Evolutionary conservation across 1,140 invertebrate species (phyloP).

Genomic region (Papilio helenus): DNA sequence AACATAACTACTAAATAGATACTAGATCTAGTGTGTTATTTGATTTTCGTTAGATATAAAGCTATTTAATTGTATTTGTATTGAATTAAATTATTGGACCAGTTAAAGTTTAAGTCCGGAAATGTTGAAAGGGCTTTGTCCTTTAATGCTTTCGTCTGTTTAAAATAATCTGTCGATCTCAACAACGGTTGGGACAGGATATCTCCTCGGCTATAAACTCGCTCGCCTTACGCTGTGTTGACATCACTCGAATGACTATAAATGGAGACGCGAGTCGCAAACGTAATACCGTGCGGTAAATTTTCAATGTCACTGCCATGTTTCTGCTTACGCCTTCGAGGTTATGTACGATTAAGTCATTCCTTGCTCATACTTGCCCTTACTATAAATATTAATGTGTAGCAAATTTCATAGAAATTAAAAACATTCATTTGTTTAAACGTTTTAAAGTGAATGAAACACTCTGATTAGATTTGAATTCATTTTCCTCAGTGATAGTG

Average conservation of each 20-base stretch:
- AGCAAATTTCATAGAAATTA: neutral
- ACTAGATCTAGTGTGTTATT: too few relatives aligned
- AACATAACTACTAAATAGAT: neutral
- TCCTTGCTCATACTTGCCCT: slow-evolving; percentile 12
- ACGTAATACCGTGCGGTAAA: slow-evolving; percentile 28
- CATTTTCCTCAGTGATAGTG: neutral
- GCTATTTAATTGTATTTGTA: neutral
- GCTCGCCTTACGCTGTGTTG: slow-evolving; percentile 18
- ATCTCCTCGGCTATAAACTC: neutral
- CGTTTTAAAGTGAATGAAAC: neutral
- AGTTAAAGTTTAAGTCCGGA: neutral
- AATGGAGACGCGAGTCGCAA: slow-evolving; percentile 17
- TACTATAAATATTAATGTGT: neutral
- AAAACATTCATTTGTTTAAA: neutral
- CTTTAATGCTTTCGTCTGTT: neutral
- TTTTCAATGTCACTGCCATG: slow-evolving; percentile 35
- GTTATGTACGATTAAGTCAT: slow-evolving; percentile 32
- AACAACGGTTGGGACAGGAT: neutral
- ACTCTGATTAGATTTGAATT: neutral
- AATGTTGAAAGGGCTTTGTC: neutral
- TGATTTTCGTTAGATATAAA: neutral
- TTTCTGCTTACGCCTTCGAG: slow-evolving; percentile 30
- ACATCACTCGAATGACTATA: slow-evolving; percentile 12
- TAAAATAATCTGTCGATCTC: neutral
- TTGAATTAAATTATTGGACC: neutral